Evolutionary conservation across 2,797 vertebrate species (phyloP).

Genomic region (Acrossocheilus wenchowensis): DNA sequence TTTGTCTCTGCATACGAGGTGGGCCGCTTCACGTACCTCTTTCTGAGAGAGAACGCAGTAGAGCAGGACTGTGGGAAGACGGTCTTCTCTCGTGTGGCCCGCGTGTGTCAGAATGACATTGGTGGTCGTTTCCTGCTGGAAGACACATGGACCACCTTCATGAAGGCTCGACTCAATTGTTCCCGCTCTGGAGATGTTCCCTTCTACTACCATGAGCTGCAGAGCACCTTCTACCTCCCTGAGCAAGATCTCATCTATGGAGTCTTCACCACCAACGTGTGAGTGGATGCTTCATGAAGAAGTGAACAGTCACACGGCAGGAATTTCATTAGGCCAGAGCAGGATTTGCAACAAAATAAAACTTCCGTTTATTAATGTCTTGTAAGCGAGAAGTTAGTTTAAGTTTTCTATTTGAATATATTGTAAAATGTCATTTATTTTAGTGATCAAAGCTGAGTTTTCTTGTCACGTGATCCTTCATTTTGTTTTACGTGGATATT

Average conservation of each 20-base stretch:
- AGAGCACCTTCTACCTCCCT: conserved; percentile 91
- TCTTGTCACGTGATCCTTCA: no score
- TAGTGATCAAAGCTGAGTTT: no score
- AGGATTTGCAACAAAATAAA: not conserved
- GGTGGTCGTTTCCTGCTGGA: conserved; percentile 94
- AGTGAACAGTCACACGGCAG: not conserved
- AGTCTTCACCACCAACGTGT: conserved; percentile 98
- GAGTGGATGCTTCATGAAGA: conserved; percentile 60
- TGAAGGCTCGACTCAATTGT: conserved; percentile 96
- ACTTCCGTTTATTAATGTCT: no score
- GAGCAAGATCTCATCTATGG: conserved; percentile 93
- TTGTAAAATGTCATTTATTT: no score
- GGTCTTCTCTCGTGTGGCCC: conserved; percentile 91
- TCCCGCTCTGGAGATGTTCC: conserved; percentile 93
- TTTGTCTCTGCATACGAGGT: conserved; percentile 94
- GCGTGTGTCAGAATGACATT: conserved; percentile 94
- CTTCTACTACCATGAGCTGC: conserved; percentile 94
- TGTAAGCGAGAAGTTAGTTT: no score
- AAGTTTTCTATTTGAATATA: no score
- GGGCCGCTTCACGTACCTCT: conserved; percentile 93
- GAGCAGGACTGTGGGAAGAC: conserved; percentile 95
- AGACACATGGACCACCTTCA: conserved; percentile 98
- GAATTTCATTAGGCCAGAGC: not conserved
- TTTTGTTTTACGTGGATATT: no score
- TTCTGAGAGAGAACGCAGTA: conserved; percentile 92